Evolutionary conservation across 2,113 vertebrate genomes (phyloP), one percentile per base, ranked within the genome.

Genomic region (Burhinus oedicnemus): DNA sequence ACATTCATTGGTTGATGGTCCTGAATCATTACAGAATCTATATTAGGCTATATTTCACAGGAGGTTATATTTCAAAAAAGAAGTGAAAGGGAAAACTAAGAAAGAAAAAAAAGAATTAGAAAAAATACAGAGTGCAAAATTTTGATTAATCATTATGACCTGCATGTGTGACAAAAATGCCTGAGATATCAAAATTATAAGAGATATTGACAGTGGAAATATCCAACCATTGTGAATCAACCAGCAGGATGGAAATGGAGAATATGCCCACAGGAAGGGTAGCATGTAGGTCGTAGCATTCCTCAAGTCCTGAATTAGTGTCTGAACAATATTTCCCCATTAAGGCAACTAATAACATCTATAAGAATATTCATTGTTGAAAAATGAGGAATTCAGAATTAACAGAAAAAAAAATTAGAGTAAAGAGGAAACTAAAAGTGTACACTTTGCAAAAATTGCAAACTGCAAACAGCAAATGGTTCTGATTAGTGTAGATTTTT

Each of bases 11-110:
- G 81, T 34, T 75, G 61, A 51, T 92, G 38, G 49, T 65, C 49
- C 8, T 58, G 89, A 97, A 87, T 76, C 82, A 68, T 70, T 83
- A 60, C 29, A 87, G 47, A 79, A 92, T 90, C 70, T 76, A 16
- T 34, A 42, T 47, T 20, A 91, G 17, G 9, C 42, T 72, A 3
- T 77, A 54, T 83, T 91, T 90, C 54, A 93, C n/a, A 82, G 29
- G 26, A 74, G 16, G 3, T 6, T 76, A 19, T 44, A 60, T 40
- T 83, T 92, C 23, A 69, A 27, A 69, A 65, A 76, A 74, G 11
- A 72, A 88, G 8, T 49, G 19, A 92, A 81, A 95, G 26, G 29
- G 11, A 92, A 68, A 94, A 36, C 3, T 60, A 25, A 58, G 45
- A 42, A 83, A 16, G 2, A 60, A 62, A 60, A 15, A n/a, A 29